Base-by-base conservation (phyloP, 1,140 invertebrate genomes). In the Trichonephila clavipes region DNA sequence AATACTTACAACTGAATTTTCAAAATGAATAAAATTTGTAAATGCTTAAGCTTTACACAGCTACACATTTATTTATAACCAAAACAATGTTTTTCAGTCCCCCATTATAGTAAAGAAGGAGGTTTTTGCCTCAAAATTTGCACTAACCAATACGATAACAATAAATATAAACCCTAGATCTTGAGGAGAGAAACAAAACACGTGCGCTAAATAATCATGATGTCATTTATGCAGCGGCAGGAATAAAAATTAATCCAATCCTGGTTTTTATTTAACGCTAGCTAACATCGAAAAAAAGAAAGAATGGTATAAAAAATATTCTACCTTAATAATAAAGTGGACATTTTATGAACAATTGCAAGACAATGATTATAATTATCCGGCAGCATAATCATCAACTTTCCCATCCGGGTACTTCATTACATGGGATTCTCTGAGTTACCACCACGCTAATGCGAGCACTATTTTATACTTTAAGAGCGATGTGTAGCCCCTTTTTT, bases 321-420 rank as follows among this genome's bases (percentile, higher is more conserved):
- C 51, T 34, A 24, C 34, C 81, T 91, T 91, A 91, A 91, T 91
- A 91, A 91, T 91, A 91, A 91, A 91, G 59, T 59, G 61, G 90
- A 64, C 81, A 91, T 91, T 91, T 91, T 91, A 91, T 91, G 90
- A 91, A 83, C 59, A 61, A 66, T 91, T 72, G 58, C 90, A 34
- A 91, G 90, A 91, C 90, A 91, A 91, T 91, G 90, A 91, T 91
- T 83, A 91, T 91, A 91, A 91, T 91, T 91, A 91, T 64, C 90
- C 69, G 59, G 66, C 90, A 59, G 18, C 69, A 61, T 91, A 91
- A 91, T 91, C 90, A 34, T 69, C 90, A 91, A 58, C 83, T 91
- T n/a, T 34, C n/a, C 12, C 51, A 91, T 91, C 58, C 77, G 61
- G 81, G 72, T 91, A 91, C 90, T 91, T 91, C 85, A 91, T 91